phyloP scores from a whole-genome alignment of 2,113 vertebrate species.

The Xiphophorus maculatus region DNA sequence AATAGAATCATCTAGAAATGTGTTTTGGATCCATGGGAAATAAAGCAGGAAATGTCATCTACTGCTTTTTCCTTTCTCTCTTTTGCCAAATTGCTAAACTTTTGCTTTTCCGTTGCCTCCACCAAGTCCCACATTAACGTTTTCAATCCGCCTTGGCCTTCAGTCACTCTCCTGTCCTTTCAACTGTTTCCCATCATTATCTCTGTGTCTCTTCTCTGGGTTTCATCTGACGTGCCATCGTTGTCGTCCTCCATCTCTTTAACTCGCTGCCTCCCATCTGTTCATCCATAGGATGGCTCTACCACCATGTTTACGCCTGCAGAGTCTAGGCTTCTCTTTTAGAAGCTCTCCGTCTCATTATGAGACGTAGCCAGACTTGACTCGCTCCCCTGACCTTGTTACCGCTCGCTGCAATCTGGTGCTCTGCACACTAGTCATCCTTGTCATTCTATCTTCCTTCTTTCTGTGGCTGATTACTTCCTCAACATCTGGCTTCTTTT shows the following conservation, averaged over 20 bases:
- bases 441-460: neutral
- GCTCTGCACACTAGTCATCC: slow-evolving; percentile 20
- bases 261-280: slow-evolving; percentile 2
- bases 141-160: neutral
- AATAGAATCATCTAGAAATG: neutral
- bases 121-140: neutral
- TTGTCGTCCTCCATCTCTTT: slow-evolving; percentile 33
- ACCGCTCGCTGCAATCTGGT: slow-evolving; percentile 28
- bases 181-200: slow-evolving; percentile 43
- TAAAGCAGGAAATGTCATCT: neutral
- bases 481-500: neutral
- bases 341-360: slow-evolving; percentile 46
- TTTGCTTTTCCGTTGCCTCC: neutral
- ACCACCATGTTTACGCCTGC: slow-evolving; percentile 18
- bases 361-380: slow-evolving; percentile 34
- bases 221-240: slow-evolving; percentile 30
- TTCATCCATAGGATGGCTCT: slow-evolving; percentile 7
- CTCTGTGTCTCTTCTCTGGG: slow-evolving; percentile 1
- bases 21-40: neutral
- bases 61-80: too few species aligned
- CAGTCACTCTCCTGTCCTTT: neutral
- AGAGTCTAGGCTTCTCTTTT: slow-evolving; percentile 32
- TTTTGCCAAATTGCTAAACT: neutral
- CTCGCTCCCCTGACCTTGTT: slow-evolving; percentile 40
- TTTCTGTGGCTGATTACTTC: neutral